Conservation (phyloP, 2,797 vertebrate species). For the Crax fasciolata region DNA sequence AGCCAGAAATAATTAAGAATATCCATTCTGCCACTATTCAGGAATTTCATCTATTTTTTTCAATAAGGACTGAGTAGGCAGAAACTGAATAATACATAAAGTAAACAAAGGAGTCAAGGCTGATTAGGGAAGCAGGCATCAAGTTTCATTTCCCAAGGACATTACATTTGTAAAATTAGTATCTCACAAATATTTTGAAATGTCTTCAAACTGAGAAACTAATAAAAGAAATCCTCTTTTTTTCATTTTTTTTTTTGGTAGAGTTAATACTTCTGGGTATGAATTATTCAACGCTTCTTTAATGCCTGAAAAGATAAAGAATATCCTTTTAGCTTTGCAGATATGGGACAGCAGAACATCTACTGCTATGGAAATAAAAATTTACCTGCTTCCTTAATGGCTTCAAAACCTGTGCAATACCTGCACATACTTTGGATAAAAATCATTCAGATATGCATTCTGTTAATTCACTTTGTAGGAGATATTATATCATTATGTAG, state of each 20-base stretch:
- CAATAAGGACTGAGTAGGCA: neutral
- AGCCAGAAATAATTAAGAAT: neutral
- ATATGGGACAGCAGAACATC: neutral
- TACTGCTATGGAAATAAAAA: conserved; percentile 12
- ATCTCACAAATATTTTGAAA: conserved; percentile 35
- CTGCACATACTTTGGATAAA: neutral
- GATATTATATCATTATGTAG: neutral
- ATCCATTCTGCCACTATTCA: neutral
- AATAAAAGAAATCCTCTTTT: neutral
- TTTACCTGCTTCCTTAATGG: neutral
- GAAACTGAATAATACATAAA: conserved; percentile 39
- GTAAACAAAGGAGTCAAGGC: neutral
- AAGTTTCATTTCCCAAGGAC: conserved; percentile 49
- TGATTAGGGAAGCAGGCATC: neutral
- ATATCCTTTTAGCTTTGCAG: conserved; percentile 40
- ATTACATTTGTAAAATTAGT: conserved; percentile 39
- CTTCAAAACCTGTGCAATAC: neutral
- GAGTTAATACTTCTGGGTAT: conserved; percentile 39
- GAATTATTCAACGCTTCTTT: conserved; percentile 54
- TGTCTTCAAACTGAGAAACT: conserved; percentile 20
- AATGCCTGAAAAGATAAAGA: conserved; percentile 45
- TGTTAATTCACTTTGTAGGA: conserved; percentile 19
- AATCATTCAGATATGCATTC: neutral
- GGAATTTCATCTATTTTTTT: conserved; percentile 17
- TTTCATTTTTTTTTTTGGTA: neutral